Conservation (phyloP, 2,888 invertebrate genomes). For the Ochropleura leucogaster region DNA sequence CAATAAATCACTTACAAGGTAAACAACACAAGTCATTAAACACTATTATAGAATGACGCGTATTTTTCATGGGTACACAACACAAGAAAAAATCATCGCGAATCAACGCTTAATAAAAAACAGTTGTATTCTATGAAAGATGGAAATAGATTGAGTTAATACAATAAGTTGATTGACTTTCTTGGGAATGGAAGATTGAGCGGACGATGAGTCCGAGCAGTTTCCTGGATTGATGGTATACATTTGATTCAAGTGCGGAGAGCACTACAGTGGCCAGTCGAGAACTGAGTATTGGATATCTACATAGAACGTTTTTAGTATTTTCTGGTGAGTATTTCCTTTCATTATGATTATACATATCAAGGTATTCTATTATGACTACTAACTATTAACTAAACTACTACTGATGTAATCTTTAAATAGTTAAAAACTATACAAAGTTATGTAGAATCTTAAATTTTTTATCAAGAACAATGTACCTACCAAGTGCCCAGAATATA, state of each 20-base stretch:
- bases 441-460: neutral
- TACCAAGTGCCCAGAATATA: neutral
- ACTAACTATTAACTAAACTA: too few species aligned
- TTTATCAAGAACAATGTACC: neutral
- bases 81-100: conserved; percentile 55
- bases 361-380: too few species aligned
- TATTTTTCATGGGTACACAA: conserved; percentile 14
- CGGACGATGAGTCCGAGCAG: conserved; percentile 73
- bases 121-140: conserved; percentile 80
- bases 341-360: too few species aligned
- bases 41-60: conserved; percentile 21
- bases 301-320: neutral
- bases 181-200: conserved; percentile 79
- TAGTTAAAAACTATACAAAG: neutral
- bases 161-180: conserved; percentile 80
- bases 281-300: conserved; percentile 22
- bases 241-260: conserved; percentile 66
- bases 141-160: conserved; percentile 80
- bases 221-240: conserved; percentile 77
- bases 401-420: neutral
- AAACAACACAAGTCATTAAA: conserved; percentile 12
- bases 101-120: conserved; percentile 65
- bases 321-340: neutral
- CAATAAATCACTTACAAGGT: neutral
- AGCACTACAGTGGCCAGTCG: conserved; percentile 51